Conservation (phyloP, 2,797 vertebrate genomes). For the Galago senegalensis region DNA sequence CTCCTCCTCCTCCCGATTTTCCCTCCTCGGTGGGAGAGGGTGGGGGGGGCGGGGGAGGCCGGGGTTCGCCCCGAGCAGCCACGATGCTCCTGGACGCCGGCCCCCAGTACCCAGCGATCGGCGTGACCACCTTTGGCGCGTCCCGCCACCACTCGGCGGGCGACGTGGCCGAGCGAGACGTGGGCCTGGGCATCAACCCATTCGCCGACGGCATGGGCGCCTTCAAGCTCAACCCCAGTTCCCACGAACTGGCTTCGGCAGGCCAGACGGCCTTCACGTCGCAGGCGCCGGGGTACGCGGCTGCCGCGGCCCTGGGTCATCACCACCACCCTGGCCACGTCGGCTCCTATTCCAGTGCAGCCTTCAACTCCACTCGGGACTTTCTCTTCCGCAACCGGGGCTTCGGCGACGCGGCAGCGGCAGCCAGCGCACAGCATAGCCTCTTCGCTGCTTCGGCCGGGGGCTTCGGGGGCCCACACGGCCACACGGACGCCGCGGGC, state of each 20-base stretch:
- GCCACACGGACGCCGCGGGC: conserved; percentile 97
- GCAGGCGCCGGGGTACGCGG: conserved; percentile 97
- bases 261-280: conserved; percentile 98
- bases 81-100: conserved; percentile 99
- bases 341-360: conserved; percentile 98
- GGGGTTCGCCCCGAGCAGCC: conserved; percentile 91
- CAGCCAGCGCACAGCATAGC: conserved; percentile 95
- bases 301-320: conserved; percentile 95
- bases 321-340: conserved; percentile 98
- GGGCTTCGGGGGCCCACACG: conserved; percentile 97
- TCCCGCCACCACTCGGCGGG: conserved; percentile 98
- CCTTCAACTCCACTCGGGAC: conserved; percentile 99
- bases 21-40: conserved; percentile 85
- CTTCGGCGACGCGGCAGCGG: conserved; percentile 96
- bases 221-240: conserved; percentile 99
- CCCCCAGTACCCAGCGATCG: conserved; percentile 99
- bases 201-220: conserved; percentile 99
- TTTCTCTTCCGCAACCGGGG: conserved; percentile 99
- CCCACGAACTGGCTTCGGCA: conserved; percentile 95
- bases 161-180: conserved; percentile 98
- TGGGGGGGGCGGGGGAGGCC: conserved; percentile 88
- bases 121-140: conserved; percentile 99
- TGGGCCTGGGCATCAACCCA: conserved; percentile 99
- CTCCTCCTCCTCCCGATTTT: conserved; percentile 74
- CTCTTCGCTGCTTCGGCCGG: conserved; percentile 95